Percentiles rank a stretch among this genome's conserved stretches.
phyloP scores from a whole-genome alignment of 2,797 vertebrate genomes.

The Gallinago solitaria region DNA sequence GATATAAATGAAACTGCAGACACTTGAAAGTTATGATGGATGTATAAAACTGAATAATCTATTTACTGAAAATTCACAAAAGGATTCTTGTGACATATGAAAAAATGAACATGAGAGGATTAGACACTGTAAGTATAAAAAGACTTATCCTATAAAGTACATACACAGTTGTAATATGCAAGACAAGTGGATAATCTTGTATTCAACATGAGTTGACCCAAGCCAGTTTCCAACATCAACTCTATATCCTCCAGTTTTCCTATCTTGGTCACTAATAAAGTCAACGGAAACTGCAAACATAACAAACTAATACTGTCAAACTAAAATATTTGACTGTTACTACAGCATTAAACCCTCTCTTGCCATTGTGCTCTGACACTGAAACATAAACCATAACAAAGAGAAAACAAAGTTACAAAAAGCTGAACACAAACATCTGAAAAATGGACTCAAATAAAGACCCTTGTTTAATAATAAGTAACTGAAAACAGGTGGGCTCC shows the following conservation, averaged over 20 bases:
- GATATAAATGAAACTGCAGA: conserved; percentile 42
- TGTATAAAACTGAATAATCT: conserved; percentile 9
- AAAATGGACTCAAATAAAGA: background rate
- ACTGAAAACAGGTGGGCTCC: background rate
- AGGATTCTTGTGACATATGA: conserved; percentile 56
- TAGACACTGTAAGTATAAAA: conserved; percentile 14
- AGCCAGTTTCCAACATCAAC: background rate
- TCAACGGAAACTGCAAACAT: background rate
- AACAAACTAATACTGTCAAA: background rate
- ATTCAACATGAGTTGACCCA: background rate
- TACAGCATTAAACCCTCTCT: background rate
- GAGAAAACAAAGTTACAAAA: background rate
- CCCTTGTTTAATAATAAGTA: background rate
- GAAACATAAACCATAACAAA: background rate
- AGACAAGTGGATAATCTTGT: conserved; percentile 30
- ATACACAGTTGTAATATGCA: background rate
- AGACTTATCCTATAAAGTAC: conserved; percentile 37
- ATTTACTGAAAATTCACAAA: conserved; percentile 55
- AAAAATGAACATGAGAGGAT: conserved; percentile 52
- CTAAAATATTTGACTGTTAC: background rate
- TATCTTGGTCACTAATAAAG: background rate
- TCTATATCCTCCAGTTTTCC: background rate
- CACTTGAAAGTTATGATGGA: background rate
- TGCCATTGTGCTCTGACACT: background rate
- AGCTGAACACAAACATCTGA: background rate